Conservation (phyloP, 2,888 invertebrate species). For the Apodemia zela region DNA sequence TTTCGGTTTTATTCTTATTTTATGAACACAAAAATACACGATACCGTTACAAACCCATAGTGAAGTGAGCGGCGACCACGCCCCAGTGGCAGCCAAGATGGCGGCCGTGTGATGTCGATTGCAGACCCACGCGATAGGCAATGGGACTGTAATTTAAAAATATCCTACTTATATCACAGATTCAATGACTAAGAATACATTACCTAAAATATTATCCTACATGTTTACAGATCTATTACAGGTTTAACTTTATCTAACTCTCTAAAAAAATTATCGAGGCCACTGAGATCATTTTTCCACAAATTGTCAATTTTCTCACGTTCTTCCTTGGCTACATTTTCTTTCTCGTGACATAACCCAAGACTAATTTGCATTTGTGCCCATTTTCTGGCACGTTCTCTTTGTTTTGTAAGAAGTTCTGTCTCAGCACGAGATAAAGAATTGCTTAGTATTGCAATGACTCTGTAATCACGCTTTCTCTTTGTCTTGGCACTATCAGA, state of each 20-base stretch:
- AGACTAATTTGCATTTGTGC: conserved; percentile 75
- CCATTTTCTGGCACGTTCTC: conserved; percentile 82
- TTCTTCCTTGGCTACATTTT: conserved; percentile 64
- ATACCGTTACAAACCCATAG: conserved; percentile 81
- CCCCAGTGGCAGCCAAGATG: conserved; percentile 80
- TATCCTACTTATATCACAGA: conserved; percentile 79
- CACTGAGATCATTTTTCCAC: conserved; percentile 82
- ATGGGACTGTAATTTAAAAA: conserved; percentile 81
- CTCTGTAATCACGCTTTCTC: conserved; percentile 81
- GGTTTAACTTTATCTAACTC: conserved; percentile 82
- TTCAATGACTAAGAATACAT: conserved; percentile 58
- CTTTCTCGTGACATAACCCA: conserved; percentile 67
- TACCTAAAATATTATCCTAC: conserved; percentile 51
- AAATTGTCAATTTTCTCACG: conserved; percentile 69
- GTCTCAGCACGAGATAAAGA: conserved; percentile 81
- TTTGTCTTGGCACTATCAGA: conserved; percentile 78
- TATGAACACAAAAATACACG: conserved; percentile 69
- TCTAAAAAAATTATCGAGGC: conserved; percentile 83
- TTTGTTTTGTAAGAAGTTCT: conserved; percentile 82
- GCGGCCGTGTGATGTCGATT: conserved; percentile 62
- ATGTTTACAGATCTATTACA: conserved; percentile 40
- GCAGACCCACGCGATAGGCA: conserved; percentile 80
- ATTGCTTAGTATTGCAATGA: conserved; percentile 83
- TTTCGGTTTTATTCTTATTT: conserved; percentile 35
- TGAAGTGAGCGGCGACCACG: conserved; percentile 81